These are phyloP conservation scores for Astreopora myriophthalma DNA, from an alignment of 64 coral and sea anemone species.

Conservation along the genomic window DNA sequence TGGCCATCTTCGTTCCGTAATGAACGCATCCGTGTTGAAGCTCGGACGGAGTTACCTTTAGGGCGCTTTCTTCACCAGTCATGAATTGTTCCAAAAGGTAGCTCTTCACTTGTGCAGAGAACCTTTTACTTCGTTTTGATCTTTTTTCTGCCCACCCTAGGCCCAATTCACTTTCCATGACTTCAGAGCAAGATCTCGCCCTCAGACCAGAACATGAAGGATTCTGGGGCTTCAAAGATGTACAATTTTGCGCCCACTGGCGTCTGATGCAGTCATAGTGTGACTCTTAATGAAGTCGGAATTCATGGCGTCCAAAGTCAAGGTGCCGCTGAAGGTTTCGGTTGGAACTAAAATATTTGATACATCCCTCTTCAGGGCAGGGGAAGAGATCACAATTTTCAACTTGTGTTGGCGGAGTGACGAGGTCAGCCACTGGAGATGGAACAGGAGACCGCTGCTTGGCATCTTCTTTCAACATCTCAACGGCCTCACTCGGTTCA, in stretches of 20 bases:
- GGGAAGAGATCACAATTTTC: neutral
- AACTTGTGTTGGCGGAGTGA: neutral
- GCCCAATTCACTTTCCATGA: neutral
- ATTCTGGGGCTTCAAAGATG: no score
- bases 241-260: conserved; percentile 45
- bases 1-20: neutral
- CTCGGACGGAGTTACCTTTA: conserved; percentile 3
- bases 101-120: neutral
- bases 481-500: neutral
- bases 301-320: conserved; percentile 29
- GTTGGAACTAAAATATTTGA: neutral
- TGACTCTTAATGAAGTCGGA: conserved; percentile 50
- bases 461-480: conserved; percentile 24
- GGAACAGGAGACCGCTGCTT: neutral
- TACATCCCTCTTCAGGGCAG: conserved; percentile 32
- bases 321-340: conserved; percentile 34
- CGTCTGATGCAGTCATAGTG: conserved; percentile 42
- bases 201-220: no score
- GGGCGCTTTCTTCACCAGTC: conserved; percentile 32
- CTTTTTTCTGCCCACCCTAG: conserved; percentile 24
- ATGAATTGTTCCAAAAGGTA: conserved; percentile 25
- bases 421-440: neutral
- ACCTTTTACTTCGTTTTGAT: no score
- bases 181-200: neutral
- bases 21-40: neutral